Percentiles rank a stretch among this genome's conserved stretches.
phyloP scores from a whole-genome alignment of 1,140 invertebrate species.

The Melanaphis sacchari region DNA sequence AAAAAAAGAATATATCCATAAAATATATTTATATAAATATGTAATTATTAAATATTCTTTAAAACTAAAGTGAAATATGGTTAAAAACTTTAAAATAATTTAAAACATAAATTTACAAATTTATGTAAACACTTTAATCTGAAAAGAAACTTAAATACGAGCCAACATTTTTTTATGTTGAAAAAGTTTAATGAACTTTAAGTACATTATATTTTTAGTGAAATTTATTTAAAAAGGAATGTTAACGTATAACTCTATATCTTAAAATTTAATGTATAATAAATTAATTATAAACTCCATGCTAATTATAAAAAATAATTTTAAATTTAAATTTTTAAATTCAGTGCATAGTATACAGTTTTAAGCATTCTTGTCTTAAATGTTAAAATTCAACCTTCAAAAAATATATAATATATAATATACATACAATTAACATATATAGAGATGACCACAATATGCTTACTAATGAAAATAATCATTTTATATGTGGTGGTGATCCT shows the following conservation, averaged over 20 bases:
- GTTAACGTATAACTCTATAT: no score
- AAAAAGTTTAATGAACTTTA: neutral
- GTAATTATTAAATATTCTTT: neutral
- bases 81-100: conserved; percentile 9
- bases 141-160: neutral
- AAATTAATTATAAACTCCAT: neutral
- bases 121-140: neutral
- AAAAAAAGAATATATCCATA: neutral
- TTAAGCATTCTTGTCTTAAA: neutral
- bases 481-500: neutral
- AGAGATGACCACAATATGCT: accelerated
- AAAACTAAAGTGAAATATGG: neutral
- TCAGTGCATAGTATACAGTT: neutral
- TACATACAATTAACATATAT: neutral
- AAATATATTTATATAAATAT: neutral
- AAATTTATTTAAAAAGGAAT: neutral
- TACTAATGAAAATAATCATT: no score
- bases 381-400: neutral
- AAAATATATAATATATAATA: neutral
- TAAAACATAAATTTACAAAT: neutral
- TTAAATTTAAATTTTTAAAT: neutral
- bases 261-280: neutral
- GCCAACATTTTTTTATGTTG: neutral
- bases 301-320: neutral
- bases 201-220: neutral